Base-by-base conservation (phyloP, 1,140 invertebrate species). In the Agraylea sexmaculata region DNA sequence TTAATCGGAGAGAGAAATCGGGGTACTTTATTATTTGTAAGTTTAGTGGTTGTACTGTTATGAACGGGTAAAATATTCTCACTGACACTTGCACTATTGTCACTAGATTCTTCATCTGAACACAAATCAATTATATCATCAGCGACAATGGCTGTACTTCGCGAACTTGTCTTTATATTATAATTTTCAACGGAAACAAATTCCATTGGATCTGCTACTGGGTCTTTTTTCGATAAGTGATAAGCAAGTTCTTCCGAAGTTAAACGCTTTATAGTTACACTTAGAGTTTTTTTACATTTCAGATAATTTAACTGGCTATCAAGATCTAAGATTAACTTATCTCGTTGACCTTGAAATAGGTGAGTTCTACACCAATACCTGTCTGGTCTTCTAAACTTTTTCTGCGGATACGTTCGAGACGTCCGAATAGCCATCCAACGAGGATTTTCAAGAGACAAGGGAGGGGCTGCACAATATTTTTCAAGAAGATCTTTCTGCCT, bases 51-150 rank as follows among this genome's bases (percentile, higher is more conserved):
- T n/a, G n/a, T n/a, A n/a, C n/a, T n/a, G n/a, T n/a, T n/a, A n/a
- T 40, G 40, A 27, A 28, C 29, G 8, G 64, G 63, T 40, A 62
- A 58, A 53, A 56, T 57, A 45, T 65, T 64, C 42, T 68, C 62
- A 46, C 63, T 62, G 3, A 49, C 55, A 53, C 54, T 55, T 39
- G 52, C 37, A 38, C 47, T 50, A 43, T 62, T 59, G 52, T 62
- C 60, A 34, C 52, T 39, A 32, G 53, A 53, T 41, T 68, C 66
- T 49, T 66, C 64, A 29, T 68, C 66, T 13, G 66, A 68, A 56
- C 66, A 68, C 49, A 68, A 51, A 46, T 68, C 66, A 48, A 68
- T 68, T 45, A 66, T 57, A 54, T 66, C 65, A 57, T 27, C n/a
- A n/a, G n/a, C n/a, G n/a, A n/a, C n/a, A n/a, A n/a, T n/a, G n/a